Evolutionary conservation across 2,888 invertebrate genomes (phyloP).

Genomic region (Plusia festucae): DNA sequence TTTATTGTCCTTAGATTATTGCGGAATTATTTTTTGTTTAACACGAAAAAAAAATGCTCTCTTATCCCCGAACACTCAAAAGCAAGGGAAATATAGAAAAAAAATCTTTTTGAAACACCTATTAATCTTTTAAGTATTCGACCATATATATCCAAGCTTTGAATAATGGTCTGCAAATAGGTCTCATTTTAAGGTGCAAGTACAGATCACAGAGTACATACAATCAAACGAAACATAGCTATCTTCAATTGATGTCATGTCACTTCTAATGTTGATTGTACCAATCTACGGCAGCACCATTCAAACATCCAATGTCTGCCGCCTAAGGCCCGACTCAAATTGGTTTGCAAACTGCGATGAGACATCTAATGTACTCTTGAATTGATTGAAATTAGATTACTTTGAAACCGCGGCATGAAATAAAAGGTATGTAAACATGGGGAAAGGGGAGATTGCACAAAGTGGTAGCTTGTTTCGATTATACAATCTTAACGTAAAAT

Average conservation of each 20-base stretch:
- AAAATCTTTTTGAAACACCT: no score
- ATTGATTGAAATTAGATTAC: constrained; percentile 2
- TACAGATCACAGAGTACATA: neutral
- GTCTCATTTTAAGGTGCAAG: neutral
- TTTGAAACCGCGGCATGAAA: neutral
- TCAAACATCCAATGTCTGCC: neutral
- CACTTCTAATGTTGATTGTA: constrained; percentile 4
- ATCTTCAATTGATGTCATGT: constrained; percentile 4
- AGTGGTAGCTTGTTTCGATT: no score
- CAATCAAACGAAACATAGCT: neutral
- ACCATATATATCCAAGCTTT: no score
- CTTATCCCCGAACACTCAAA: no score
- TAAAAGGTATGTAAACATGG: neutral
- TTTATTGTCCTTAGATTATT: no score
- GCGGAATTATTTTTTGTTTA: no score
- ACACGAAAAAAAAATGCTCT: no score
- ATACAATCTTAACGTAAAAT: neutral
- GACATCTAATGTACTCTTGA: neutral
- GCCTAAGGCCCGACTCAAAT: neutral
- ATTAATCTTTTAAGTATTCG: no score
- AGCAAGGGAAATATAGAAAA: no score
- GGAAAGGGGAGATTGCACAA: neutral
- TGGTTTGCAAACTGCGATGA: neutral
- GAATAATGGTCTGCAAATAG: neutral
- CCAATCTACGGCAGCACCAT: neutral